Evolutionary conservation across 2,797 vertebrate genomes (phyloP), one percentile per base, ranked within the genome.

Genomic region (Takifugu rubripes): DNA sequence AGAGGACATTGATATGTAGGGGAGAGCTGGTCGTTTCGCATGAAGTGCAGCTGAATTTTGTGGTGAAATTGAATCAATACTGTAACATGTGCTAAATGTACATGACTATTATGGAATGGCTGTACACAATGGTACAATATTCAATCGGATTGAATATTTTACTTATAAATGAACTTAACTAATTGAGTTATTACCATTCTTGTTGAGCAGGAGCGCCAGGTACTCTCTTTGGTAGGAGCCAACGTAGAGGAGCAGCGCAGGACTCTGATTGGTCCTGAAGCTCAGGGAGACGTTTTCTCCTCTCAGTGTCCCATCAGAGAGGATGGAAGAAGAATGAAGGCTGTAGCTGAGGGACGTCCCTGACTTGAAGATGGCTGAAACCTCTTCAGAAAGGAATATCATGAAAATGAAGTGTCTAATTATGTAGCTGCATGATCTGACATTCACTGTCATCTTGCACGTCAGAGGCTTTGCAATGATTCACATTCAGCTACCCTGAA

Each of bases 281-380:
- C 92, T 90, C 62, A 98, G 83, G 0, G 85, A 84, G 70, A 98
- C 77, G 7, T 59, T 85, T 78, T 97, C 96, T 47, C 80, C 90
- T 68, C 79, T 88, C 66, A 92, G 84, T 3, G 88, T 94, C 77
- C 84, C 67, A 54, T 94, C 94, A 1, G 92, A 89, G 59, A 90
- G 88, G 68, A 92, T 88, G 57, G 92, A 91, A 64, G 93, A 93
- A 1, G 90, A 85, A 1, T 78, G 87, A 17, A 80, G 74, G 61
- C 89, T 92, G 77, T 94, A 98, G 6, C 68, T 86, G 76, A 97
- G 66, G 0, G 94, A 95, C 24, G 94, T 91, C 6, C 85, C 91
- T 1, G 89, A 74, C 75, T 89, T 92, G 65, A 98, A 96, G 79
- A 90, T 91, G 6, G 92, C 94, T 68, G 96, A 95, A 57, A 98